phyloP scores from a whole-genome alignment of 2,113 vertebrate species.

The human region GRCh38 chr9:21379501-21380000 shows the following conservation, averaged over 20 bases:
- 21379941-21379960: not conserved
- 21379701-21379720: not conserved
- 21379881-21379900: not conserved
- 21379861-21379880: not conserved
- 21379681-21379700: not conserved
- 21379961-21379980: not conserved
- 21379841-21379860: not conserved
- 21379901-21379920: not conserved
- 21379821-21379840: not conserved
- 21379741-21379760: not conserved
- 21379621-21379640: not conserved
- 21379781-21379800: not conserved
- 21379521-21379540: not conserved
- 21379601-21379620: not conserved
- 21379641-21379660: not conserved
- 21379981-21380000: not conserved
- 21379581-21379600: not conserved
- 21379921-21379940: not conserved
- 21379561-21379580: not conserved
- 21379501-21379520: not conserved
- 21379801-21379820: not conserved
- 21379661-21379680: not conserved
- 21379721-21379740: not conserved
- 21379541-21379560: not conserved
- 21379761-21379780: not conserved